Evolutionary conservation across 2,888 invertebrate genomes (phyloP).

Genomic region (Uropetala carovei): DNA sequence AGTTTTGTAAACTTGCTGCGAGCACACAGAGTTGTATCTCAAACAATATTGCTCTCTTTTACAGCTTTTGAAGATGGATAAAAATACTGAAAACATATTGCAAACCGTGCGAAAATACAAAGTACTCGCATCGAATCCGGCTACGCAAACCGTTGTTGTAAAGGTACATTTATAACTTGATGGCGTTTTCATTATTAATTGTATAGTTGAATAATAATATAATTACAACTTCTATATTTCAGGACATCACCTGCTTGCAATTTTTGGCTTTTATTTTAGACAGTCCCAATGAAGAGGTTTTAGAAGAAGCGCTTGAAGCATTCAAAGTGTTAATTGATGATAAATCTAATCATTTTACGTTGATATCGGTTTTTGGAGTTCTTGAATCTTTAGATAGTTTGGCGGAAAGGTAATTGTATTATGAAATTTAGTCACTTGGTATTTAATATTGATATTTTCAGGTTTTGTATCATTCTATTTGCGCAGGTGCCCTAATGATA

Average conservation of each 20-base stretch:
- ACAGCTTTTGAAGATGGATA: slow-evolving; percentile 49
- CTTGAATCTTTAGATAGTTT: slow-evolving; percentile 54
- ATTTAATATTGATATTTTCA: background rate
- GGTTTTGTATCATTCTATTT: background rate
- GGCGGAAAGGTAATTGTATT: slow-evolving; percentile 30
- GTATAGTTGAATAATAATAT: background rate
- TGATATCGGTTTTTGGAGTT: slow-evolving; percentile 51
- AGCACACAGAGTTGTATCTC: background rate
- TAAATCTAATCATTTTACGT: slow-evolving; percentile 56
- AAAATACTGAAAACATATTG: slow-evolving; percentile 44
- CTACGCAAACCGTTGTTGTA: slow-evolving; percentile 31
- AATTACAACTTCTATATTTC: background rate
- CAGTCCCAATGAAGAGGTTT: slow-evolving; percentile 48
- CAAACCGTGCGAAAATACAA: slow-evolving; percentile 51
- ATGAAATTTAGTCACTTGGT: background rate
- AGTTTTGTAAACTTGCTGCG: background rate
- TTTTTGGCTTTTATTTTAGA: slow-evolving; percentile 51
- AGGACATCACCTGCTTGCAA: slow-evolving; percentile 57
- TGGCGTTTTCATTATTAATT: background rate
- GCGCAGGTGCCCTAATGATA: slow-evolving; percentile 51
- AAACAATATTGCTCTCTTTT: background rate
- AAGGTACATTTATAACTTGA: background rate
- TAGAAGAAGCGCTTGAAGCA: slow-evolving; percentile 54
- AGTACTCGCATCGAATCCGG: slow-evolving; percentile 39
- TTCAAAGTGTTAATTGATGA: slow-evolving; percentile 53